phyloP scores from a whole-genome alignment of 2,888 invertebrate genomes.

The Apeira syringaria region DNA sequence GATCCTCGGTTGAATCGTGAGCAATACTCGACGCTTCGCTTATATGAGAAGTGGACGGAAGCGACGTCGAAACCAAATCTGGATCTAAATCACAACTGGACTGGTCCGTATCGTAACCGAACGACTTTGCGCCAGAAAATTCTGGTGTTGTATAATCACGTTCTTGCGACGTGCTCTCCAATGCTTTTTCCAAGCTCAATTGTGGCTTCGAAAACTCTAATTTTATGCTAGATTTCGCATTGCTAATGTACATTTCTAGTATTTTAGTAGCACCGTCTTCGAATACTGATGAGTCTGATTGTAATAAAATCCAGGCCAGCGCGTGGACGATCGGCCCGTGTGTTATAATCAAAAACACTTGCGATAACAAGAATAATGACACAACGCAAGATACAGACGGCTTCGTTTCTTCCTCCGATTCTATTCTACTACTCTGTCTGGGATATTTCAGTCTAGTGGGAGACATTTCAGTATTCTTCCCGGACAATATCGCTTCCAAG shows the following conservation, averaged over 20 bases:
- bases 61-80: conserved; percentile 72
- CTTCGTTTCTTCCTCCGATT: conserved; percentile 83
- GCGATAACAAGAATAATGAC: conserved; percentile 94
- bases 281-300: conserved; percentile 89
- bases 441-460: conserved; percentile 62
- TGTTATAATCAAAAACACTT: conserved; percentile 97
- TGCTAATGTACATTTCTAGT: conserved; percentile 85
- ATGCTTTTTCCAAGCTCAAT: conserved; percentile 89
- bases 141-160: conserved; percentile 76
- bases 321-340: conserved; percentile 95
- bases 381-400: conserved; percentile 95
- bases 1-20: conserved; percentile 76
- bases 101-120: conserved; percentile 73
- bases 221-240: conserved; percentile 81
- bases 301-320: conserved; percentile 94
- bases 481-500: conserved; percentile 85
- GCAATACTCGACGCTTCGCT: conserved; percentile 76
- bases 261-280: conserved; percentile 87
- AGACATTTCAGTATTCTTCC: conserved; percentile 79
- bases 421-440: conserved; percentile 54
- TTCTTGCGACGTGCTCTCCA: conserved; percentile 79
- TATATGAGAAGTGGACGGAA: conserved; percentile 80
- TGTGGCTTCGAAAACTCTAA: conserved; percentile 88
- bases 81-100: conserved; percentile 79
- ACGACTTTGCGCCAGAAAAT: conserved; percentile 60